These are phyloP conservation scores for Gasterosteus nipponicus DNA, from an alignment of 2,113 vertebrate genomes.

Conservation along the genomic window DNA sequence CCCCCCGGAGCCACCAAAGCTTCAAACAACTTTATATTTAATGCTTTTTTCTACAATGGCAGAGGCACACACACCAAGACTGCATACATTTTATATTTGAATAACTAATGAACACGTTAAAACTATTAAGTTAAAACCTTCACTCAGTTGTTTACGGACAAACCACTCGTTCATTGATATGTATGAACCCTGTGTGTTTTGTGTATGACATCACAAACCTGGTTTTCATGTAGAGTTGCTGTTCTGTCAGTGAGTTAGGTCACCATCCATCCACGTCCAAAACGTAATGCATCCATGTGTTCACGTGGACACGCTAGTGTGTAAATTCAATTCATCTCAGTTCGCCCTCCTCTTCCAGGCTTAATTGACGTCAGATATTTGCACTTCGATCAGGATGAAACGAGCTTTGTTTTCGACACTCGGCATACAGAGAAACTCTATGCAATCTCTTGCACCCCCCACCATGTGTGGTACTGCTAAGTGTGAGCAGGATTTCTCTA, in stretches of 20 bases:
- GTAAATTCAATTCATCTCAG: slow-evolving; percentile 12
- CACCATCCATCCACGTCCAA: slow-evolving; percentile 41
- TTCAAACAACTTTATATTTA: too few relatives aligned
- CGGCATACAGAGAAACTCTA: slow-evolving; percentile 51
- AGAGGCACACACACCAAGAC: background rate
- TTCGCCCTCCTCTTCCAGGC: slow-evolving; percentile 47
- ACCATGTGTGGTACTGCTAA: slow-evolving; percentile 63
- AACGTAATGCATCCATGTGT: slow-evolving; percentile 47
- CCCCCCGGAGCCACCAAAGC: background rate
- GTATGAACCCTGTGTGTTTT: background rate
- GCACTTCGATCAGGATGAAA: slow-evolving; percentile 40
- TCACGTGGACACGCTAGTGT: slow-evolving; percentile 13
- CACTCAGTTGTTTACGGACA: background rate
- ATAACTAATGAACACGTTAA: background rate
- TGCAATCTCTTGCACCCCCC: slow-evolving; percentile 52
- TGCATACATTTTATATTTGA: slow-evolving; percentile 9
- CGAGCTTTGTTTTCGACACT: slow-evolving; percentile 51
- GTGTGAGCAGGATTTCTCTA: slow-evolving; percentile 77
- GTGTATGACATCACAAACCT: slow-evolving; percentile 4
- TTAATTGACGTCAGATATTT: slow-evolving; percentile 65
- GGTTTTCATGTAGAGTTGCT: slow-evolving; percentile 19
- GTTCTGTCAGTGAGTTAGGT: slow-evolving; percentile 14
- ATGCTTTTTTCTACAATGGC: background rate
- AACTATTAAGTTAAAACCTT: background rate
- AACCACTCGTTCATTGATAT: background rate